Evolutionary conservation across 2,113 vertebrate species (phyloP).

Genomic region (Urocolius indicus): DNA sequence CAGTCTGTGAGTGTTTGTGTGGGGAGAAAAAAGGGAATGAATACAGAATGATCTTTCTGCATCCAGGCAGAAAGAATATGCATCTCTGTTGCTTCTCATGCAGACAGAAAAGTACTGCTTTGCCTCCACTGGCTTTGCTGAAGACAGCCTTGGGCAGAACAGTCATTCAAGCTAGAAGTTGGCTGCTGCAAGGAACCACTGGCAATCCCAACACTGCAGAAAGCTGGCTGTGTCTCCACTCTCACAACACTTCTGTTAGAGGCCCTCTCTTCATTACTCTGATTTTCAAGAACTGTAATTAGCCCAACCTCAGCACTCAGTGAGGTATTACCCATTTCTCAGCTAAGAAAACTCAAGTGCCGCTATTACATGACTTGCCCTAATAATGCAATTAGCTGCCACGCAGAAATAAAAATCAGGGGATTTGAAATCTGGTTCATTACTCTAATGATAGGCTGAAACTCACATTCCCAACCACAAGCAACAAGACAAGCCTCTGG

Average conservation of each 20-base stretch:
- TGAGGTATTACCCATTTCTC: background rate
- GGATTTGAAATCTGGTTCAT: conserved; percentile 42
- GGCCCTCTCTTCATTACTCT: background rate
- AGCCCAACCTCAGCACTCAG: background rate
- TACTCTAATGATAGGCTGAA: conserved; percentile 3
- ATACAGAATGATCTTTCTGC: background rate
- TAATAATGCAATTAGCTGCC: conserved; percentile 10
- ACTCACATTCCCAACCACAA: background rate
- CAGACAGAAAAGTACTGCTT: background rate
- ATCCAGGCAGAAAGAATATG: background rate
- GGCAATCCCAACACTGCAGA: background rate
- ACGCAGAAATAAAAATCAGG: background rate
- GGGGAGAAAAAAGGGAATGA: background rate
- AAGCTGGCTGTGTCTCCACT: background rate
- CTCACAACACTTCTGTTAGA: background rate
- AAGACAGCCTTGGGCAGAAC: background rate
- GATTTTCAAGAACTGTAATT: background rate
- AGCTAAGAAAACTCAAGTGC: conserved; percentile 2
- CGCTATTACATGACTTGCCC: background rate
- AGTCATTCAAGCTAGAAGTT: background rate
- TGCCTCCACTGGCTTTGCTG: background rate
- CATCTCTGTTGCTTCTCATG: background rate
- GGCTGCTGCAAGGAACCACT: background rate
- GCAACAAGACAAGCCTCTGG: conserved; percentile 13
- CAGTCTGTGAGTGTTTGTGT: background rate